phyloP scores from a whole-genome alignment of 2,888 invertebrate species.

The Dryococelus australis region DNA sequence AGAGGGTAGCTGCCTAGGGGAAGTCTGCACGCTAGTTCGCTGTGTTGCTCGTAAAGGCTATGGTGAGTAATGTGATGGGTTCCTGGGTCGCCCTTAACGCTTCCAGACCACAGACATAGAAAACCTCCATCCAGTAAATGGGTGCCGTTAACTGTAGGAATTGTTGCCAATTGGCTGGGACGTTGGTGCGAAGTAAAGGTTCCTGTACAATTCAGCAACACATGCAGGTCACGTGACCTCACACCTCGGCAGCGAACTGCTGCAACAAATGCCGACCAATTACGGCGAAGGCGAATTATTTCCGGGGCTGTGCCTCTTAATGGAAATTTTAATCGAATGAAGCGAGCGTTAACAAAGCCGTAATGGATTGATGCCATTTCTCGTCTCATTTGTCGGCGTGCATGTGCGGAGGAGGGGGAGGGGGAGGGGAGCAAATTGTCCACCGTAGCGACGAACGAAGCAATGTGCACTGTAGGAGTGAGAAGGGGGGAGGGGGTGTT shows the following conservation, averaged over 20 bases:
- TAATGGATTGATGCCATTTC: conserved; percentile 13
- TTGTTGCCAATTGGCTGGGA: too few relatives aligned
- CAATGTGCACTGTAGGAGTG: neutral
- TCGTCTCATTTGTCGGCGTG: neutral
- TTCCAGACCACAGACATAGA: too few relatives aligned
- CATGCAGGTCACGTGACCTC: neutral
- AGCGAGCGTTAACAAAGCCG: conserved; percentile 13
- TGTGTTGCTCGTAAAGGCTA: too few relatives aligned
- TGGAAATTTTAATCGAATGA: conserved; percentile 22
- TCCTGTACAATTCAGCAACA: too few relatives aligned
- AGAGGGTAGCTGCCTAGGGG: too few relatives aligned
- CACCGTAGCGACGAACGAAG: neutral
- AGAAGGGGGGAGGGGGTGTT: neutral
- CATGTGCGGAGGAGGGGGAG: too few relatives aligned
- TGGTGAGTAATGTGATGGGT: too few relatives aligned
- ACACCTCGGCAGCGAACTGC: neutral
- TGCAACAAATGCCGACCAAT: neutral
- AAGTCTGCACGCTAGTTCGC: too few relatives aligned
- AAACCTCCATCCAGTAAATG: too few relatives aligned
- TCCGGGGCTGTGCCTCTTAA: neutral
- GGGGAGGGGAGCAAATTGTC: neutral
- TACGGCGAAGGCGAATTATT: neutral
- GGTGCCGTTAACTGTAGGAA: too few relatives aligned
- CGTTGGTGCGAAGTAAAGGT: too few relatives aligned
- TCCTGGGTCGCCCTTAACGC: too few relatives aligned